Conservation (phyloP, 35 echinoderm and acorn worm species). For the Heliocidaris tuberculata region DNA sequence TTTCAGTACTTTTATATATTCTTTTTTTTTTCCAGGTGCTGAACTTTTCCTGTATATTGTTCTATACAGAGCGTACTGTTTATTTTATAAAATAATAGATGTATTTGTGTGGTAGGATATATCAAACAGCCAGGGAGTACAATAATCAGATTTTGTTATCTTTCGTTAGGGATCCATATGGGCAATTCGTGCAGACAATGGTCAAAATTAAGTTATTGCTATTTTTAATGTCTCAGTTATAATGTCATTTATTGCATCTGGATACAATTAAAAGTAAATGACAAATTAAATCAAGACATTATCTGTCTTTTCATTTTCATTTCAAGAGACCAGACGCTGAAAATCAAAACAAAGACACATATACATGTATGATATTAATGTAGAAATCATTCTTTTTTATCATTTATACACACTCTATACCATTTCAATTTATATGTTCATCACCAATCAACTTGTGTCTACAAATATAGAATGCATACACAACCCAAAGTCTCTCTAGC, state of each 20-base stretch:
- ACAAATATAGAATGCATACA: constrained; percentile 31
- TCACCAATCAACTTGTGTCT: constrained; percentile 29
- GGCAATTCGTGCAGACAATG: not conserved
- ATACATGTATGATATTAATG: constrained; percentile 23
- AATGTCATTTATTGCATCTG: constrained; percentile 8
- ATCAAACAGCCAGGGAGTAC: not conserved
- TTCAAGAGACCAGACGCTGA: not conserved
- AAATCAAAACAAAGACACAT: not conserved
- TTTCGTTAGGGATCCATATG: not conserved
- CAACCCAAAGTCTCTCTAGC: not conserved
- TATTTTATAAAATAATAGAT: not conserved
- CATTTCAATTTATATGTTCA: constrained; percentile 21
- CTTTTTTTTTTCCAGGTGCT: not conserved
- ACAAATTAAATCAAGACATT: not conserved
- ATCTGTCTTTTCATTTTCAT: too few relatives aligned
- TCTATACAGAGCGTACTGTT: not conserved
- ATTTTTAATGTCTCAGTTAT: not conserved
- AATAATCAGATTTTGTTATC: not conserved
- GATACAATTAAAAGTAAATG: constrained; percentile 14
- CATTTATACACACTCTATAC: constrained; percentile 38
- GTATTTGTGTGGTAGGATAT: not conserved
- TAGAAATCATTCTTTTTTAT: constrained; percentile 35
- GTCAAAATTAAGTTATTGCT: not conserved
- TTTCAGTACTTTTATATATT: not conserved
- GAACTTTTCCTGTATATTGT: not conserved